Base-by-base conservation (phyloP, 2,888 invertebrate genomes). In the Abrostola triplasia region DNA sequence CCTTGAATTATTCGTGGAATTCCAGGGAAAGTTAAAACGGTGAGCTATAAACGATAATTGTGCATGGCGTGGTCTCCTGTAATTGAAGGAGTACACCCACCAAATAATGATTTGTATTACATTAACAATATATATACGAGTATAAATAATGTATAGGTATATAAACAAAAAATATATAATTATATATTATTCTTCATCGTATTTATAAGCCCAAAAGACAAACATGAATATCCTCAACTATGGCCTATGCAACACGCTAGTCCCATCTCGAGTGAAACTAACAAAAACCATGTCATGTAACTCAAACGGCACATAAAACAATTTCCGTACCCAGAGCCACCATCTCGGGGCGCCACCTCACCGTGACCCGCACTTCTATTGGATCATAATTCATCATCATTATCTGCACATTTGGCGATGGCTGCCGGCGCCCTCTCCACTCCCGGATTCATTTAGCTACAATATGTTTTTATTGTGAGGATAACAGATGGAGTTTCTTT, bases 321-420 rank as follows among this genome's bases (percentile, higher is more conserved):
- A 56, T 56, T 48, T n/a, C 47, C 12, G 9, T 7, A 2, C 10
- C 38, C 36, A 12, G 50, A n/a, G 54, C 13, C 59, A 11, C 64
- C 57, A 64, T 48, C 42, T 9, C 48, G 12, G 68, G 52, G 37
- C 57, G 59, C 66, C 48, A 55, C 63, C 62, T 73, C 73, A 71
- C 70, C 76, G 75, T 76, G 74, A 79, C 81, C 80, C 65, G 80
- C 71, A 66, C 65, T 76, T 67, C 66, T 77, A 82, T 84, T 61
- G 77, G 77, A 83, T 75, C 77, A 75, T 81, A 83, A 83, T 86
- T 81, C 79, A 81, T 87, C 86, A 85, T 83, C 82, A 84, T 87
- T 86, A 87, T 82, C 78, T 74, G 72, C 72, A 76, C 82, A 83
- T 87, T 87, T 84, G 79, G 78, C 76, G 70, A 71, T 76, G 51